Evolutionary conservation across 2,797 vertebrate genomes (phyloP).

Genomic region (Cryptoblepharus egeriae): DNA sequence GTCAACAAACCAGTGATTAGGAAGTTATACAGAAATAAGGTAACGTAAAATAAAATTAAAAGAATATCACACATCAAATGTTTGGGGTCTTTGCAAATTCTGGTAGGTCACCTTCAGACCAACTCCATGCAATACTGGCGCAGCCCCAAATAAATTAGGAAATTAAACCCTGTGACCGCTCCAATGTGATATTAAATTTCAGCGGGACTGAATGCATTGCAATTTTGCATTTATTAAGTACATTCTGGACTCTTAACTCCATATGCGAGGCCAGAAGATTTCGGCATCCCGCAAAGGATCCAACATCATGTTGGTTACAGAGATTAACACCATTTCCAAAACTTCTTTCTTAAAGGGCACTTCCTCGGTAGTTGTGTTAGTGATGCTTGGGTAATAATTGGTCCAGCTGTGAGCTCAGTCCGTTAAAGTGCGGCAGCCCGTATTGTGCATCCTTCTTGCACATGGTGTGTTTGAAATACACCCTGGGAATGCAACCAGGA

Average conservation of each 20-base stretch:
- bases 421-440: conserved; percentile 19
- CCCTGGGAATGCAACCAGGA: conserved; percentile 30
- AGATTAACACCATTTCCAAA: conserved; percentile 54
- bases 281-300: conserved; percentile 40
- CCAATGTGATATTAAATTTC: conserved; percentile 34
- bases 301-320: conserved; percentile 46
- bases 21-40: not conserved
- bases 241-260: conserved; percentile 62
- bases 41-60: too few species aligned
- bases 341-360: conserved; percentile 31
- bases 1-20: too few species aligned
- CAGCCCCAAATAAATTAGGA: not conserved
- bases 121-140: not conserved
- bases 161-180: conserved; percentile 2
- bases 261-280: conserved; percentile 42
- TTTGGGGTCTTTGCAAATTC: not conserved
- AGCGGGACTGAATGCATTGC: conserved; percentile 17
- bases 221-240: conserved; percentile 70
- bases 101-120: not conserved
- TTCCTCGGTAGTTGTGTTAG: conserved; percentile 45
- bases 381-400: conserved; percentile 43
- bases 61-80: not conserved
- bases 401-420: conserved; percentile 4
- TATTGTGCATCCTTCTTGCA: conserved; percentile 22
- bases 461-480: conserved; percentile 33